These are phyloP conservation scores for Myotis daubentonii DNA, from an alignment of 2,797 vertebrate species.

Conservation along the genomic window DNA sequence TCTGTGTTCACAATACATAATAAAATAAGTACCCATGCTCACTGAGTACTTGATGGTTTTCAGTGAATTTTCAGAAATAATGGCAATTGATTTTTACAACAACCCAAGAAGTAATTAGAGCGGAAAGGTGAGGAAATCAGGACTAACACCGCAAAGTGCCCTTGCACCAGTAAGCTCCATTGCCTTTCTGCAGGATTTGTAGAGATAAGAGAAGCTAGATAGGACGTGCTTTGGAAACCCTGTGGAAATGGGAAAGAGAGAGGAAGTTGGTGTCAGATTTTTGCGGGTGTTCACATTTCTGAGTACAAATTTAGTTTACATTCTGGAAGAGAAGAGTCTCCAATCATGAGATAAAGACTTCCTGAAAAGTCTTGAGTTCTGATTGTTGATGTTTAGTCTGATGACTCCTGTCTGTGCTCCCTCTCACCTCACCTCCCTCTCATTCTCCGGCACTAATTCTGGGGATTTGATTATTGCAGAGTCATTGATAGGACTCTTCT, in stretches of 20 bases:
- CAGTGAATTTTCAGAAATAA: slow-evolving; percentile 42
- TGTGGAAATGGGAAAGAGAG: background rate
- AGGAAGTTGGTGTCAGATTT: background rate
- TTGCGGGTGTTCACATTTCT: background rate
- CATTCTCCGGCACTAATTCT: background rate
- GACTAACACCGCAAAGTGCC: background rate
- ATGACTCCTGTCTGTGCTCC: background rate
- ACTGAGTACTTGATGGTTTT: background rate
- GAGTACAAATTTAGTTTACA: background rate
- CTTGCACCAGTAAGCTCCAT: background rate
- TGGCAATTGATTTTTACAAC: slow-evolving; percentile 45
- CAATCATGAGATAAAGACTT: background rate
- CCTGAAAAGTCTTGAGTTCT: background rate
- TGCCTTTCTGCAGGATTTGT: background rate
- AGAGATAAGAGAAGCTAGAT: background rate
- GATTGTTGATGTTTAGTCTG: background rate
- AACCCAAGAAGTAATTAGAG: slow-evolving; percentile 25
- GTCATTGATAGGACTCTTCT: background rate
- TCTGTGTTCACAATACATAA: background rate
- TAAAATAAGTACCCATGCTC: background rate
- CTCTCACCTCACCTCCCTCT: background rate
- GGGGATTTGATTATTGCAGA: background rate
- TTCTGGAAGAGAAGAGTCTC: slow-evolving; percentile 22
- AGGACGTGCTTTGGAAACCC: background rate
- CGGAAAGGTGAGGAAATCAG: background rate